Evolutionary conservation across 2,888 invertebrate species (phyloP).

Genomic region (Mechanitis mazaeus): DNA sequence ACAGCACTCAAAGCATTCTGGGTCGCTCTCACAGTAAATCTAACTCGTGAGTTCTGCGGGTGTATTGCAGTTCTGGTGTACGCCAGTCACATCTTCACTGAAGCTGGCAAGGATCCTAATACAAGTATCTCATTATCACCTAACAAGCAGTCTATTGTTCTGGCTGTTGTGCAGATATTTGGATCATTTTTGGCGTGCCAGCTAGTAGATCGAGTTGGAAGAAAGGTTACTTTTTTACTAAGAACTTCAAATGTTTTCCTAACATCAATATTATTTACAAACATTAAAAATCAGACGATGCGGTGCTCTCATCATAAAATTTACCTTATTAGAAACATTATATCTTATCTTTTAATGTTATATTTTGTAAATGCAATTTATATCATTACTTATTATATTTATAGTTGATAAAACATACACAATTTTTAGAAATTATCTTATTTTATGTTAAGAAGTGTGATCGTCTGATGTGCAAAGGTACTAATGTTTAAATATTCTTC

Average conservation of each 20-base stretch:
- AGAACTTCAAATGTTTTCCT: neutral
- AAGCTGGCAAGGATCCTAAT: constrained; percentile 48
- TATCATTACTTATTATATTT: too few relatives aligned
- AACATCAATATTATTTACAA: too few relatives aligned
- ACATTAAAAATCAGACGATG: too few relatives aligned
- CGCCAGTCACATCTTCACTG: constrained; percentile 66
- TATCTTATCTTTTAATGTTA: too few relatives aligned
- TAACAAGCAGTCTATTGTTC: constrained; percentile 64
- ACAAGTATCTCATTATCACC: constrained; percentile 56
- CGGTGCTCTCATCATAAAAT: too few relatives aligned
- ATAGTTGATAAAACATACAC: too few relatives aligned
- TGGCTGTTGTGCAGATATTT: constrained; percentile 63
- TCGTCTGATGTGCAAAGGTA: too few relatives aligned
- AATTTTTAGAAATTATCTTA: too few relatives aligned
- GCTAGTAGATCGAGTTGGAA: constrained; percentile 60
- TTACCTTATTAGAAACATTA: too few relatives aligned
- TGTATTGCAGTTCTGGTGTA: constrained; percentile 68
- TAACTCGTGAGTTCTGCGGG: constrained; percentile 66
- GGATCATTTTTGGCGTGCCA: constrained; percentile 69
- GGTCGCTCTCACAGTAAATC: constrained; percentile 65
- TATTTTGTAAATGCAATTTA: too few relatives aligned
- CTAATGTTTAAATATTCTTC: constrained; percentile 13
- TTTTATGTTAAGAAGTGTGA: too few relatives aligned
- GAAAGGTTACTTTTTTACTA: constrained; percentile 47
- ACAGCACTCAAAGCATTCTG: constrained; percentile 65